Percentiles rank a stretch among this genome's conserved stretches.
phyloP scores from a whole-genome alignment of 2,113 vertebrate genomes.

The Edolisoma coerulescens region DNA sequence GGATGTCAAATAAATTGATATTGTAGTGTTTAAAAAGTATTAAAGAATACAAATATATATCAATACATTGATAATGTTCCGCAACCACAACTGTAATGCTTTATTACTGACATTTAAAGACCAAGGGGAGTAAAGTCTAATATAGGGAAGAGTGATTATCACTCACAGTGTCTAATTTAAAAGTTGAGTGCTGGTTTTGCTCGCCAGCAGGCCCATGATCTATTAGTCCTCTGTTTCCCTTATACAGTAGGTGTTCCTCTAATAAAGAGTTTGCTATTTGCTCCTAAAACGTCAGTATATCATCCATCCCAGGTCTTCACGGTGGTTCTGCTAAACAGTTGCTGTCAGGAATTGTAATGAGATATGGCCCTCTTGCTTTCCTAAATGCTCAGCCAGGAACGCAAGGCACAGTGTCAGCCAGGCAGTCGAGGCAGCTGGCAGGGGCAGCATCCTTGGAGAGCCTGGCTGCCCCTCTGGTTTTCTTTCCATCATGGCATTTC shows the following conservation, averaged over 20 bases:
- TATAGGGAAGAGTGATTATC: background rate
- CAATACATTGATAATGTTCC: constrained; percentile 14
- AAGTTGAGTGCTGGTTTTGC: background rate
- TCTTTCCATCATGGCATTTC: background rate
- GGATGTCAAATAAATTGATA: constrained; percentile 1
- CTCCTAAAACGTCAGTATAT: background rate
- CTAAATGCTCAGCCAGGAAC: background rate
- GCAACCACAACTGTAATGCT: background rate
- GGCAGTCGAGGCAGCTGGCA: accelerated
- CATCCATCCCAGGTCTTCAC: background rate
- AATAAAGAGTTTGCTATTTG: background rate
- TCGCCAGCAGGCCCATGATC: background rate
- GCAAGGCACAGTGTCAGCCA: accelerated
- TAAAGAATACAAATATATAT: constrained; percentile 25
- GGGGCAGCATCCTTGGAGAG: background rate
- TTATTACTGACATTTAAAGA: constrained; percentile 33
- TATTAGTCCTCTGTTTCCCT: background rate
- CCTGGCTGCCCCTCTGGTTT: accelerated
- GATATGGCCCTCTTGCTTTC: background rate
- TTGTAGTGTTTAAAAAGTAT: background rate
- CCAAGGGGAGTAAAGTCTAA: background rate
- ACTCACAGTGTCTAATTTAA: background rate
- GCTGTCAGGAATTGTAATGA: background rate
- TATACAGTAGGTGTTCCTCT: background rate
- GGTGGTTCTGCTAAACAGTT: background rate